A percentile compares a stretch with the other conserved stretches of the same genome.
These are phyloP conservation scores for Vanacampus margaritifer DNA, from an alignment of 2,113 vertebrate genomes.

Conservation along the genomic window DNA sequence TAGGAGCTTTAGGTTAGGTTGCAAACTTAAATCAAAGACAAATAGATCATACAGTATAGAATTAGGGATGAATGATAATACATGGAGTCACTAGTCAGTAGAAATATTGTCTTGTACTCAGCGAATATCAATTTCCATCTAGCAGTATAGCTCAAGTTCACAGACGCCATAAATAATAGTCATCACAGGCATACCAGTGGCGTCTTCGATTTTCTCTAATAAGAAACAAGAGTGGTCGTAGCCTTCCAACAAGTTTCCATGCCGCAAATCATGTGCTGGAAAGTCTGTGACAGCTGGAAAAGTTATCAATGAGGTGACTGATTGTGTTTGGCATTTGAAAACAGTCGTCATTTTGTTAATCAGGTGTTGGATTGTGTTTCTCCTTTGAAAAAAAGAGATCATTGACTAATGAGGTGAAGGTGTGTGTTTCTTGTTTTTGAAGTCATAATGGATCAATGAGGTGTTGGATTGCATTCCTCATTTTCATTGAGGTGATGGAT, in stretches of 20 bases:
- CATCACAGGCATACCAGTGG: not conserved
- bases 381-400: not conserved
- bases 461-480: not conserved
- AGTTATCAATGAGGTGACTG: not conserved
- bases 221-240: not conserved
- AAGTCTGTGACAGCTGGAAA: constrained; percentile 5
- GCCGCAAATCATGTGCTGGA: not conserved
- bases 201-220: not conserved
- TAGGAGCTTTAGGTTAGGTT: not conserved
- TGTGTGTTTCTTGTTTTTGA: not conserved
- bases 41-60: no score
- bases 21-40: not conserved
- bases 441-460: not conserved
- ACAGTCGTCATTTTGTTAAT: not conserved
- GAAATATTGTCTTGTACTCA: not conserved
- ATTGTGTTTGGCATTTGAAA: not conserved
- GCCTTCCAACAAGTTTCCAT: constrained; percentile 1
- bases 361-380: not conserved
- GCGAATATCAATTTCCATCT: not conserved
- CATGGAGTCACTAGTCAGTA: not conserved
- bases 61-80: no score
- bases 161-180: not conserved
- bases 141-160: not conserved
- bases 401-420: not conserved
- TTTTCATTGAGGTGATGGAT: not conserved